Percentiles rank a stretch among this genome's conserved stretches.
phyloP scores from a whole-genome alignment of 2,113 vertebrate genomes.

The Burhinus bistriatus region DNA sequence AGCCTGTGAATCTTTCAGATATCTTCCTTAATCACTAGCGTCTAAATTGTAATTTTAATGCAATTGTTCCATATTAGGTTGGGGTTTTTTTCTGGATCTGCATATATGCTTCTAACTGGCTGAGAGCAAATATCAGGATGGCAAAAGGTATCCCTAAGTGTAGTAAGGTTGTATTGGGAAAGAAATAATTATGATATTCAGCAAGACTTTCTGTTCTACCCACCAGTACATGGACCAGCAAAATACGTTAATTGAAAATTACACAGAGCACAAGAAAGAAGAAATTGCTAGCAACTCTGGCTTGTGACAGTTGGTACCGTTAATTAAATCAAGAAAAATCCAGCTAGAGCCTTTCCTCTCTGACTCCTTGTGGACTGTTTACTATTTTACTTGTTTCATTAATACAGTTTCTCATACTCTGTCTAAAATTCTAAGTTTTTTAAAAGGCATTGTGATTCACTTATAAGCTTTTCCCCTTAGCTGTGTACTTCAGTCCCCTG shows the following conservation, averaged over 20 bases:
- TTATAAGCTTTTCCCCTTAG: neutral
- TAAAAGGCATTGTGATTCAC: neutral
- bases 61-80: neutral
- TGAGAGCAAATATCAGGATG: neutral
- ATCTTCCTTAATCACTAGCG: neutral
- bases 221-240: neutral
- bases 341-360: neutral
- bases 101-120: neutral
- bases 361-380: neutral
- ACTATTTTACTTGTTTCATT: fast-evolving
- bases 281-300: neutral
- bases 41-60: neutral
- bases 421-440: fast-evolving
- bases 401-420: neutral
- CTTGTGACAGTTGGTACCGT: neutral
- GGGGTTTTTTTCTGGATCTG: neutral
- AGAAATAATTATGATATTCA: neutral
- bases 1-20: neutral
- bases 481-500: neutral
- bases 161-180: fast-evolving
- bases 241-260: neutral
- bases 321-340: neutral
- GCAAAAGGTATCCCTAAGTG: neutral
- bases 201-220: too few relatives aligned
- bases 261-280: neutral